Evolutionary conservation across 2,113 vertebrate species (phyloP), one percentile per base, ranked within the genome.

Genomic region (Sapajus apella): DNA sequence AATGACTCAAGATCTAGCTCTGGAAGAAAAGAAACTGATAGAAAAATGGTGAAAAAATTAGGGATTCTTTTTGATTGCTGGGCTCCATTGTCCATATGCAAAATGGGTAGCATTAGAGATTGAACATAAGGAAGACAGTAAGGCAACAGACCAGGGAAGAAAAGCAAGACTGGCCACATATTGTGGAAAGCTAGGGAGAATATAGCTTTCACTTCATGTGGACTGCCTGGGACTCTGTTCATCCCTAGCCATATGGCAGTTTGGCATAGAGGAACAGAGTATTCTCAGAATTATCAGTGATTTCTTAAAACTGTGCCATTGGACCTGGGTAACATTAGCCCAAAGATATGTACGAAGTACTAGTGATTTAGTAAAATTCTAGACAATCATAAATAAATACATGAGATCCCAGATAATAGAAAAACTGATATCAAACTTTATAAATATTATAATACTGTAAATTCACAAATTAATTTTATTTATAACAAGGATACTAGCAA

Each of bases 351-450:
- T 88, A 20, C 20, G 12, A 45, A 30, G 30, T 77, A 50, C 32
- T 81, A 86, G 47, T 86, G 45, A 88, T 37, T 93, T 30, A 37
- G 8, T 91, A 56, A 7, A 52, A 20, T 45, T 75, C 6, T 73
- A 91, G 21, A 83, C 35, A 92, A 45, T 47, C 14, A 66, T 61
- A 75, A 84, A 52, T 73, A 87, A 82, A 83, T 73, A 87, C 17
- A n/a, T 9, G 76, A 43, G n/a, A n/a, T 90, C 64, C 35, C 61
- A 83, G 52, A 37, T 64, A 73, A 45, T 6, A 85, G n/a, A 87
- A 90, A 93, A 79, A 80, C 20, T 70, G 6, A 30, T 88, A 23
- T 61, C 23, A 94, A 85, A 68, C 75, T 58, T 96, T 84, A 76
- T 75, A 73, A 95, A 93, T 90, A 23, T 72, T 2, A 7, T 80